These are phyloP conservation scores for Pterocles orientalis DNA, from an alignment of 2,113 vertebrate genomes.

Conservation along the genomic window DNA sequence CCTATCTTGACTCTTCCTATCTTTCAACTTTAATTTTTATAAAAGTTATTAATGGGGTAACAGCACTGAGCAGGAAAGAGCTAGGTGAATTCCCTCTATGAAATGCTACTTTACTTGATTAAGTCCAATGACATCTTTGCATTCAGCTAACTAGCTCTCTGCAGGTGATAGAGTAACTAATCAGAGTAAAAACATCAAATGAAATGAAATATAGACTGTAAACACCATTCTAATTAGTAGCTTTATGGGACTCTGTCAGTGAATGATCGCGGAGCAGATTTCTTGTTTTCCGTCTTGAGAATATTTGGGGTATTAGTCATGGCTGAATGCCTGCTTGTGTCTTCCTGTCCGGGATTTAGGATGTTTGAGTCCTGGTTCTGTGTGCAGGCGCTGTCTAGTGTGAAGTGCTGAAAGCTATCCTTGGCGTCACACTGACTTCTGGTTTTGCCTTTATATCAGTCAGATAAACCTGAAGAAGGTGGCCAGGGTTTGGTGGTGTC, in stretches of 20 bases:
- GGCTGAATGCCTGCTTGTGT: slow-evolving; percentile 19
- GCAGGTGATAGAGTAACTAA: slow-evolving; percentile 69
- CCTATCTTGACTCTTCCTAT: neutral
- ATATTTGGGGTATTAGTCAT: slow-evolving; percentile 38
- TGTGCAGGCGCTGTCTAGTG: neutral
- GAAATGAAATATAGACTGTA: slow-evolving; percentile 49
- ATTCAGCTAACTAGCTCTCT: slow-evolving; percentile 59
- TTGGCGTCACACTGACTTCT: neutral
- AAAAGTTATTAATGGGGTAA: neutral
- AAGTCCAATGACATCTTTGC: slow-evolving; percentile 51
- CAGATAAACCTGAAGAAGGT: neutral
- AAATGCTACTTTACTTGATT: slow-evolving; percentile 52
- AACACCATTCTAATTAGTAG: slow-evolving; percentile 48
- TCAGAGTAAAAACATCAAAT: slow-evolving; percentile 58
- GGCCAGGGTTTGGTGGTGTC: neutral
- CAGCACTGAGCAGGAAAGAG: neutral
- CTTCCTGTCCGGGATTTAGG: neutral
- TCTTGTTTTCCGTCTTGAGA: slow-evolving; percentile 5
- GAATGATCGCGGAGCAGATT: slow-evolving; percentile 39
- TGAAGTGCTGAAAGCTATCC: neutral
- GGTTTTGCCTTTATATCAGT: neutral
- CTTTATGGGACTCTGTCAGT: slow-evolving; percentile 64
- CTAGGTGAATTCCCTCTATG: slow-evolving; percentile 10
- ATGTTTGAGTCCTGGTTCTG: neutral
- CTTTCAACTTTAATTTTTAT: slow-evolving; percentile 6